Evolutionary conservation across 2,888 invertebrate species (phyloP), one percentile per base, ranked within the genome.

Genomic region (Spodoptera exigua): DNA sequence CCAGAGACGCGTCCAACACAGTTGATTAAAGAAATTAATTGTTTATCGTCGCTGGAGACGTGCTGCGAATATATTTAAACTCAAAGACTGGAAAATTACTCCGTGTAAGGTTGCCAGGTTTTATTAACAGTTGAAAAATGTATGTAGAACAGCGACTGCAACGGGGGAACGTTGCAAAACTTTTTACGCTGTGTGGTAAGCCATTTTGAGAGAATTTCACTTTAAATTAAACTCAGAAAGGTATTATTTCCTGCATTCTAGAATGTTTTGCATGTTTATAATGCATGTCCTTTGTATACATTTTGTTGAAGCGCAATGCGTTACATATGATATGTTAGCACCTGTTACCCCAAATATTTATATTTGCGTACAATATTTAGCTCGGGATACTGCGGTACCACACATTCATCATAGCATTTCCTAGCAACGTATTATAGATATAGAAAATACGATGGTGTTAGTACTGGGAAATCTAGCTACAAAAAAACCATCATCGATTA

Each of bases 1-100:
- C 65, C 16, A 18, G 66, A 58, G 61, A 60, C 66, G 74, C 72
- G 66, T 71, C 67, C 61, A 65, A 71, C 61, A 68, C 73, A 76
- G 56, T 86, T 86, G 87, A 87, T 88, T 86, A 87, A 88, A 88
- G 80, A 86, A 84, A 88, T 88, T 88, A 87, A 88, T 88, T 88
- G 89, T 87, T 86, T 83, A 86, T 84, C 67, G 81, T 72, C 75
- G 61, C 62, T 57, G 61, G 62, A 61, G 69, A 87, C 88, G 87
- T 82, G 86, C 80, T 74, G 74, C 55, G 82, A 84, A 83, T 85
- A 80, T 72, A 66, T 76, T 73, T 63, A 43, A 65, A 67, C 52
- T 61, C 52, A 63, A 61, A 67, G 47, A 64, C 56, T 54, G 46
- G 35, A 45, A 52, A 58, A 53, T 55, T 58, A 46, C 43, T 4